Base-by-base conservation (phyloP, 1,140 invertebrate species). In the Nephotettix cincticeps region DNA sequence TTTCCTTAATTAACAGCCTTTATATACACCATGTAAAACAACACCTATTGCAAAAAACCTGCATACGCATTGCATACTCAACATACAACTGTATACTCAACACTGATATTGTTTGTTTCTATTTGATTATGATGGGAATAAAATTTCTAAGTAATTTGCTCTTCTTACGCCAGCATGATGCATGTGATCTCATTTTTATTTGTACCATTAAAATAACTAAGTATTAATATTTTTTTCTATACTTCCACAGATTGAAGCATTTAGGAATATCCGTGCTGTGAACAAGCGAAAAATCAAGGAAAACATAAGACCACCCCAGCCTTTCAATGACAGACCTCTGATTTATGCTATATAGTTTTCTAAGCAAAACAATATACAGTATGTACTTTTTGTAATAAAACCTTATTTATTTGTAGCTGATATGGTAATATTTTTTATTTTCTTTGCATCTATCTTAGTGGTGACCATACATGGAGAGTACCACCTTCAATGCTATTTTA, bases 231-330 rank as follows among this genome's bases (percentile, higher is more conserved):
- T n/a, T n/a, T n/a, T n/a, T n/a, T n/a, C n/a, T n/a, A n/a, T n/a
- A n/a, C n/a, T n/a, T n/a, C n/a, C n/a, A n/a, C 25, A 61, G 56
- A 25, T 61, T 4, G 56, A 61, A 29, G 56, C 56, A 27, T 61
- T 61, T 25, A 2, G 56, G 1, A 61, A 29, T n/a, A 11, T 61
- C 4, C 56, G 25, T 27, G 2, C 23, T 6, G 9, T 3, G 2
- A 23, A 61, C 23, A 2, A 21, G 2, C 13, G 3, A 9, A 6
- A 6, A 4, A 25, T 27, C 27, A 61, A 25, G 23, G 6, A 61
- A 29, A 61, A 61, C 25, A 61, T 61, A 14, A 61, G 56, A 61
- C 23, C 23, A 29, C 6, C 28, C 1, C 56, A 61, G 27, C 25
- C 56, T 27, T 61, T 61, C 56, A 61, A 61, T 25, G 6, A 4